Base-by-base conservation (phyloP, 2,888 invertebrate species). In the Blera fallax region DNA sequence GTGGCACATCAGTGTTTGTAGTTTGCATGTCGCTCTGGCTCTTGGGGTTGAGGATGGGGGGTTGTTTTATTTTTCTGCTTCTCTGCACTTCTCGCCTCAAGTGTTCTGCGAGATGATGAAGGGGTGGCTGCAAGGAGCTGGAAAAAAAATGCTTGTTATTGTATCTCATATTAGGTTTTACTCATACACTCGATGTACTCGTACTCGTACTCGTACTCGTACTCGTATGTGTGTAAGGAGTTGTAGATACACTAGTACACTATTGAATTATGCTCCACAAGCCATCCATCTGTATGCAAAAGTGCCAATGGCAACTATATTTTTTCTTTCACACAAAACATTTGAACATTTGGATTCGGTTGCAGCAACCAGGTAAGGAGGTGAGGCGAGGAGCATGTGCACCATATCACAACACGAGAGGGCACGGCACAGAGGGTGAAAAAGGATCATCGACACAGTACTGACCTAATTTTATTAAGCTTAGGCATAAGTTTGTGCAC, bases 361-460 rank as follows among this genome's bases (percentile, higher is more conserved):
- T 72, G 45, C 78, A 67, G 85, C 65, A n/a, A n/a, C n/a, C n/a
- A 50, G 60, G 84, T 40, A 27, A 14, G 54, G 29, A 0, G 52
- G 73, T 18, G 43, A 14, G 1, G 29, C 29, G 54, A 16, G 62
- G 74, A 76, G 83, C 69, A 82, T 76, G 83, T 76, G 79, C 74
- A 70, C 4, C 14, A 14, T 6, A 40, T 14, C 72, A 65, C 45
- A 24, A 58, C 62, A 56, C 37, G 24, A 64, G 73, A 70, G 81
- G 78, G 85, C 83, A 82, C 79, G 81, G 69, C 84, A 79, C 73
- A 40, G 73, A 76, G 73, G 62, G 74, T 50, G 73, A 72, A 88
- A 91, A 91, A 91, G 91, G 91, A 92, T 91, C 91, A 92, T 91
- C 91, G 92, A 91, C 92, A 92, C 91, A 91, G 89, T 90, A 90